phyloP scores from a whole-genome alignment of 1,140 invertebrate genomes.

The Papilio helenus region DNA sequence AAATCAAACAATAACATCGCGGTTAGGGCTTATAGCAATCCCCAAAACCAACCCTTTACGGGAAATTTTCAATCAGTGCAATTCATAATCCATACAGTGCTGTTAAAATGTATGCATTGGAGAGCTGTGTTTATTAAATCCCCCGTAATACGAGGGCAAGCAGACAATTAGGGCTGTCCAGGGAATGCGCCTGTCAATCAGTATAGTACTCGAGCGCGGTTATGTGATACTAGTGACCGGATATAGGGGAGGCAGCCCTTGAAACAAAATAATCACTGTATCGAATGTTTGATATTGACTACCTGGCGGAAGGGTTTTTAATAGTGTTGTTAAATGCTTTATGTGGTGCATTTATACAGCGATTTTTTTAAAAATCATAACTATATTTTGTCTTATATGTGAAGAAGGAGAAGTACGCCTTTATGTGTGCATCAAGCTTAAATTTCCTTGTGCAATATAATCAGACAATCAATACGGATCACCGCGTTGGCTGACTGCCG shows the following conservation, averaged over 20 bases:
- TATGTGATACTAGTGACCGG: conserved; percentile 61
- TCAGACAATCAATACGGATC: neutral
- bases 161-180: conserved; percentile 71
- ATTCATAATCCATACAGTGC: conserved; percentile 66
- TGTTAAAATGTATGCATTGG: conserved; percentile 63
- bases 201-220: conserved; percentile 53
- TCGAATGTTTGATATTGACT: conserved; percentile 29
- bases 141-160: conserved; percentile 65
- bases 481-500: neutral
- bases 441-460: neutral
- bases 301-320: conserved; percentile 2
- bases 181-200: conserved; percentile 73
- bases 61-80: conserved; percentile 64
- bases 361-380: neutral
- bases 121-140: conserved; percentile 74
- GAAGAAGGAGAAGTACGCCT: too few species aligned
- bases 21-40: conserved; percentile 1
- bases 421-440: neutral
- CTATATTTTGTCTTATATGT: neutral
- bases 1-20: neutral
- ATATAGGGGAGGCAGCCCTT: conserved; percentile 52
- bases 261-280: conserved; percentile 26
- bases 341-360: neutral
- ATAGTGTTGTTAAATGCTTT: neutral
- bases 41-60: conserved; percentile 45